Base-by-base conservation (phyloP, 2,113 vertebrate genomes). In the Oenanthe oenanthe region DNA sequence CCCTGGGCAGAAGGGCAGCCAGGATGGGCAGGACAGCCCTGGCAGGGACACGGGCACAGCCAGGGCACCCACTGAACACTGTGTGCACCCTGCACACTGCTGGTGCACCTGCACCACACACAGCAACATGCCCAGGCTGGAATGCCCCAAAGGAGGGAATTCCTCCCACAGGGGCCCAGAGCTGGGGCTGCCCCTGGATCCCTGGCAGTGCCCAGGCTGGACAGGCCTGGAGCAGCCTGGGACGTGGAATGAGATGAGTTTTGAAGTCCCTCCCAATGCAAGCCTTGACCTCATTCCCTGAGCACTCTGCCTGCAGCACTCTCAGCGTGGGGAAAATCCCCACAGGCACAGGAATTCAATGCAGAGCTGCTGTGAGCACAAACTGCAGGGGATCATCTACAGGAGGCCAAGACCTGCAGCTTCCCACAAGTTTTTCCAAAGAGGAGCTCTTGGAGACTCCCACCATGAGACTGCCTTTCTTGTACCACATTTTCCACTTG, bases 271-370 rank as follows among this genome's bases (percentile, higher is more conserved):
- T 66, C n/a, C 53, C n/a, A 24, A 53, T 2, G 3, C 36, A 60
- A 45, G n/a, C 18, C 58, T 16, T 13, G 17, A 10, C 14, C 38
- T 50, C 24, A 7, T 45, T 78, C 72, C 45, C 67, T 15, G 42
- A 12, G 40, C 1, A 4, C 32, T 51, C 3, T 18, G 20, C 45
- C 29, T 19, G 38, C 50, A 62, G 71, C n/a, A 36, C 17, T 4
- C 16, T 26, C 45, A 24, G 29, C 0, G 0, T 3, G 28, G 28
- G 26, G 65, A 29, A 21, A 29, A 21, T 5, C 20, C 51, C 4
- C 7, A 8, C 50, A 11, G 47, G 19, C 0, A 0, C 47, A 58
- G 53, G 7, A 9, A 19, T 2, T 5, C 1, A 0, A 29, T 1
- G 38, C 42, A 74, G 38, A 57, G 31, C 15, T 26, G 47, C 0